Base-by-base conservation (phyloP, 2,888 invertebrate genomes). In the Stictocephala bisonia region DNA sequence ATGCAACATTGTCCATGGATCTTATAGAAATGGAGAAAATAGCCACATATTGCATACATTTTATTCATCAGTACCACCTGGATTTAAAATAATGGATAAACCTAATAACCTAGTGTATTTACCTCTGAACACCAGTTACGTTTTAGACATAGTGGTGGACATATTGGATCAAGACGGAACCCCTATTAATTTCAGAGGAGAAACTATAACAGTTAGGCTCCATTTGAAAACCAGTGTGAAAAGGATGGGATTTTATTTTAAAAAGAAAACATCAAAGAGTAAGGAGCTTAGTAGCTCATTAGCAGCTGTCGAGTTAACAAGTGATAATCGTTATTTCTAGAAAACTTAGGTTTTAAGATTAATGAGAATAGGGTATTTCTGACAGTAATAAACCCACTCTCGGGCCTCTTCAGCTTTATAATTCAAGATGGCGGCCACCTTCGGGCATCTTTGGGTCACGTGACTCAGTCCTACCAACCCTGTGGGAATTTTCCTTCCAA, bases 51-150 rank as follows among this genome's bases (percentile, higher is more conserved):
- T 68, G 6, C 68, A 68, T n/a, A 51, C 35, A 22, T 51, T 67
- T 41, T 50, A 67, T 20, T 31, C 50, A 27, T 15, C 48, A 15
- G 67, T 67, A 13, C 24, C 50, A 6, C 51, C 51, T 2, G 50
- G 51, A 11, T 68, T 51, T 35, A 51, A 68, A 11, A 68, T 51
- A n/a, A 20, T 68, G 3, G 67, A 51, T 31, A 51, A 68, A 20
- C 68, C 51, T 22, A 29, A 68, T 26, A 68, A 68, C 27, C 24
- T 68, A 3, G 68, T 68, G 35, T 51, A 68, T 44, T 44, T 51
- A 35, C 68, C 51, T 1, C n/a, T 68, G 31, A 68, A 68, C 26
- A 35, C 51, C 22, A 31, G 4, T 68, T 35, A 3, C 20, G 13
- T 68, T 50, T 68, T 51, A 35, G 51, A 68, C 35, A 51, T 68